Conservation (phyloP, 2,888 invertebrate species). For the Philhelius pedissequus region DNA sequence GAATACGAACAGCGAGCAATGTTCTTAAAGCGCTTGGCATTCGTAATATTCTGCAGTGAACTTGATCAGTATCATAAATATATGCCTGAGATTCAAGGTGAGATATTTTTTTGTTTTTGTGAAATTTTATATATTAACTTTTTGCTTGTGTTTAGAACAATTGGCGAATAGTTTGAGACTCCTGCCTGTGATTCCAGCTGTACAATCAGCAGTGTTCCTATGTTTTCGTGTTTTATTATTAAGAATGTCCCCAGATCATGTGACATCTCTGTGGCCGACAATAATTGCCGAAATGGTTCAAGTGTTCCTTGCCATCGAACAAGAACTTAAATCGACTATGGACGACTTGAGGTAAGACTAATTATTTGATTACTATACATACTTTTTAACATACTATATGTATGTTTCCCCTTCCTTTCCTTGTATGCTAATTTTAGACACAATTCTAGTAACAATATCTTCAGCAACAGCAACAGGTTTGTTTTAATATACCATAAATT, state of each 20-base stretch:
- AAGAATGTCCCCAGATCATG: slow-evolving; percentile 90
- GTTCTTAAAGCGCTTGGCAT: slow-evolving; percentile 89
- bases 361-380: neutral
- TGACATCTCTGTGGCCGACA: slow-evolving; percentile 94
- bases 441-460: slow-evolving; percentile 29
- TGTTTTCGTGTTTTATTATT: slow-evolving; percentile 92
- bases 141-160: slow-evolving; percentile 82
- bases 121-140: neutral
- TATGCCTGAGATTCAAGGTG: slow-evolving; percentile 94
- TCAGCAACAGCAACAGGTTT: slow-evolving; percentile 35
- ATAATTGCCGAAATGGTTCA: slow-evolving; percentile 95
- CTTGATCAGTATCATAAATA: slow-evolving; percentile 91
- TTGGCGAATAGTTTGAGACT: slow-evolving; percentile 90
- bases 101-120: neutral
- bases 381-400: neutral
- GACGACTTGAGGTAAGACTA: slow-evolving; percentile 87
- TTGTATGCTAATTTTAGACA: neutral
- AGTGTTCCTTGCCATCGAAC: slow-evolving; percentile 91
- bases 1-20: slow-evolving; percentile 91
- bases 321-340: slow-evolving; percentile 87
- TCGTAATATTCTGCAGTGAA: slow-evolving; percentile 92
- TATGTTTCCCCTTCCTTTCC: neutral
- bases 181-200: slow-evolving; percentile 85
- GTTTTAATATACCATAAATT: neutral
- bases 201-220: slow-evolving; percentile 92